phyloP scores from a whole-genome alignment of 2,888 invertebrate species.

The Cerastis rubricosa region DNA sequence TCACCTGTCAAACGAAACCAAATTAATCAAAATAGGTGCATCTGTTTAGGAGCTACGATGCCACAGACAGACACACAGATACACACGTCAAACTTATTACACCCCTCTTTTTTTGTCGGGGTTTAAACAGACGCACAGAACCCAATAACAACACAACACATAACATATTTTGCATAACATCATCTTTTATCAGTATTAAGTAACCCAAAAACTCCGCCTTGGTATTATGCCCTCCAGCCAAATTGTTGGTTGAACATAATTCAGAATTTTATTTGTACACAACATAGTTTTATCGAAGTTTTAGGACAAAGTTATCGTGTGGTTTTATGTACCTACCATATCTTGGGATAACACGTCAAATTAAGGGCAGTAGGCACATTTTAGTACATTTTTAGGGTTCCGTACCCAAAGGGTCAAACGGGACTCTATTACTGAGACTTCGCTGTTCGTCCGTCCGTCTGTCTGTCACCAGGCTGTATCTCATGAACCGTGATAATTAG shows the following conservation, averaged over 20 bases:
- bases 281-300: constrained; percentile 31
- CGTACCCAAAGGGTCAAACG: no score
- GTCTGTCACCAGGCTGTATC: no score
- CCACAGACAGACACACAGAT: no score
- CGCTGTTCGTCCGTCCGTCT: no score
- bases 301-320: not conserved
- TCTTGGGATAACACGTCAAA: not conserved
- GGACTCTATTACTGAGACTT: no score
- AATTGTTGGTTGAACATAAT: constrained; percentile 22
- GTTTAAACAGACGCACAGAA: not conserved
- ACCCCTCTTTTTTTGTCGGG: no score
- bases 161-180: not conserved
- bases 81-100: no score
- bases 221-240: constrained; percentile 14
- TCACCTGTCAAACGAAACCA: no score
- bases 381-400: not conserved
- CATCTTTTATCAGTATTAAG: constrained; percentile 30
- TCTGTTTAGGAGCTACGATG: no score
- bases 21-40: no score
- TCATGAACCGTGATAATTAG: no score
- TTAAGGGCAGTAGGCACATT: not conserved
- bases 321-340: constrained; percentile 13
- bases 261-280: constrained; percentile 22
- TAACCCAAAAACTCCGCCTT: constrained; percentile 2
- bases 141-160: not conserved